A percentile compares a stretch with the other conserved stretches of the same genome.
phyloP scores from a whole-genome alignment of 2,888 invertebrate genomes.

The Dicyrtoma fusca region DNA sequence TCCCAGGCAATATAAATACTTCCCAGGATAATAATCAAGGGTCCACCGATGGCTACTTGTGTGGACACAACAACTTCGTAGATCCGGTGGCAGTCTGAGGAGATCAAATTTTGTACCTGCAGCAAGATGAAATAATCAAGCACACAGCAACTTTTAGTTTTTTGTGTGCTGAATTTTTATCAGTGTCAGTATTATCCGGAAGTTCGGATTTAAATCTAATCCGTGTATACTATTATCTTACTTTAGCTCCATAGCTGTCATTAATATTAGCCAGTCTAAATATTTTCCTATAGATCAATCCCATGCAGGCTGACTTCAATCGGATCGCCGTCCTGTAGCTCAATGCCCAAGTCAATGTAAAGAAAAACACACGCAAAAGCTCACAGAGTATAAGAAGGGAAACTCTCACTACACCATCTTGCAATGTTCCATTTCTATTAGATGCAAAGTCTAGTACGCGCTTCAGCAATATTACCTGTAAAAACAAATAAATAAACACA shows the following conservation, averaged over 20 bases:
- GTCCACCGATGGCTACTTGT: constrained; percentile 64
- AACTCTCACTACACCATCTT: constrained; percentile 62
- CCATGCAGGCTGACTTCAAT: constrained; percentile 59
- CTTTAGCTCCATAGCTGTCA: constrained; percentile 61
- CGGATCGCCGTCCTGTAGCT: constrained; percentile 62
- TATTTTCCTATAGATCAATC: constrained; percentile 61
- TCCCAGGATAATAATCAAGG: constrained; percentile 62
- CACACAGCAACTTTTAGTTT: not conserved
- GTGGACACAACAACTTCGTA: constrained; percentile 64
- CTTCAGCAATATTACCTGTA: constrained; percentile 62
- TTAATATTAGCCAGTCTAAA: constrained; percentile 59
- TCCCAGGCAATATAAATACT: constrained; percentile 63
- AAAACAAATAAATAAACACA: constrained; percentile 24
- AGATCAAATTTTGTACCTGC: constrained; percentile 65
- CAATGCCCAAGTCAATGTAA: constrained; percentile 63
- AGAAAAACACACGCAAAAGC: constrained; percentile 61
- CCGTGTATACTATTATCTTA: constrained; percentile 50
- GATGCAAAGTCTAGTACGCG: constrained; percentile 61
- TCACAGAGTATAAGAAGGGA: constrained; percentile 62
- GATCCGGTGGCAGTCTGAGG: constrained; percentile 65
- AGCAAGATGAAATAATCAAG: too few species aligned
- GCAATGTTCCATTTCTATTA: constrained; percentile 59
- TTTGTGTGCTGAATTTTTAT: not conserved
- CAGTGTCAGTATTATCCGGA: not conserved
- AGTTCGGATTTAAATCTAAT: not conserved